phyloP scores from a whole-genome alignment of 2,888 invertebrate genomes.

The Tipula lateralis region DNA sequence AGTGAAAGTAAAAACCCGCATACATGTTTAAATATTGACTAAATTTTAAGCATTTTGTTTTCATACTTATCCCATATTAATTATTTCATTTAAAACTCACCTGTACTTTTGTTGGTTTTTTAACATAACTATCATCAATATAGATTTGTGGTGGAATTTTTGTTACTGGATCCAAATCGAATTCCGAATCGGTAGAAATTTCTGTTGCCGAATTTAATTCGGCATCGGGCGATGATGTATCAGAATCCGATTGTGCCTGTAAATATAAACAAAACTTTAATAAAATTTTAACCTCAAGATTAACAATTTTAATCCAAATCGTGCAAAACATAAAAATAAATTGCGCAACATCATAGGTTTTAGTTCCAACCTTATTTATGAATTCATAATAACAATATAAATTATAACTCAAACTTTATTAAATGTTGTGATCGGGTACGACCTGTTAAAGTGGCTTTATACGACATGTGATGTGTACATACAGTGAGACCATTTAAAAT shows the following conservation, averaged over 20 bases:
- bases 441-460: too few species aligned
- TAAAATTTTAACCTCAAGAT: neutral
- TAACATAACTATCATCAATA: constrained; percentile 61
- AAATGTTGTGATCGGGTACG: neutral
- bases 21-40: too few species aligned
- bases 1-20: too few species aligned
- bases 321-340: constrained; percentile 12
- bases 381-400: neutral
- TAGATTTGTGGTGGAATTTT: constrained; percentile 69
- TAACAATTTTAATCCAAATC: neutral
- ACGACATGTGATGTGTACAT: too few species aligned
- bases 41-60: too few species aligned
- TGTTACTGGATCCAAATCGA: constrained; percentile 72
- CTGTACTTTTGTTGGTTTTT: constrained; percentile 60
- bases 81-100: constrained; percentile 45
- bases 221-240: constrained; percentile 64
- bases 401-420: neutral
- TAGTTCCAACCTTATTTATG: neutral
- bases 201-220: constrained; percentile 83
- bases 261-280: constrained; percentile 35
- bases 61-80: neutral
- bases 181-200: constrained; percentile 89
- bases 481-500: too few species aligned
- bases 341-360: neutral
- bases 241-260: constrained; percentile 63